Base-by-base conservation (phyloP, 2,113 vertebrate genomes). In the Sinocyclocheilus rhinocerous region DNA sequence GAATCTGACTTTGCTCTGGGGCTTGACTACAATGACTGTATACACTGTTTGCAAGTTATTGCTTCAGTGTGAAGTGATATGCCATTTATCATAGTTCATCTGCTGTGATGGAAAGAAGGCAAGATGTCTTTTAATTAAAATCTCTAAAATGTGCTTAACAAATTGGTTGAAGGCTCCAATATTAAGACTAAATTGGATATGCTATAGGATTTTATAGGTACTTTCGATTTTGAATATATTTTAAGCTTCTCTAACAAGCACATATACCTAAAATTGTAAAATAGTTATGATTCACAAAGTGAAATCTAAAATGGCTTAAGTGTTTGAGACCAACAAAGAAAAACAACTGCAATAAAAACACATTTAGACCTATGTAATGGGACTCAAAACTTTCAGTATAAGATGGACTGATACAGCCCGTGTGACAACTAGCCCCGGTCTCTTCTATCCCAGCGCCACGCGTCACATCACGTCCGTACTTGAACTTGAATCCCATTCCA, bases 401-500 rank as follows among this genome's bases (percentile, higher is more conserved):
- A 26, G 6, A 67, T 33, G 16, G 29, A 18, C 26, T 33, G 18
- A 33, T 69, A 69, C 15, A 69, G 26, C 65, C 26, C 15, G 8
- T 33, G 65, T 33, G 65, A 69, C 29, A 69, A 69, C 65, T 69
- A 33, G 15, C 65, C 15, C 20, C 18, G 16, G 52, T 18, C 52
- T 55, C 16, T 55, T 55, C 52, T 18, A 7, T 57, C 95, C 95
- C 95, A 96, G 95, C 95, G 96, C 95, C 95, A 95, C 96, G 96
- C 96, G 96, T 97, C 96, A 96, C 96, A 96, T 97, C 97, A 96
- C 96, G 96, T 96, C 95, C 96, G 95, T 93, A 97, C 97, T 97
- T 98, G 96, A 98, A 98, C 97, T 97, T 97, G 96, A 96, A 96
- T 96, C 95, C 96, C 96, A 96, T 95, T 95, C 95, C 94, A 95